Base-by-base conservation (phyloP, 2,888 invertebrate genomes). In the Tenodera sinensis region DNA sequence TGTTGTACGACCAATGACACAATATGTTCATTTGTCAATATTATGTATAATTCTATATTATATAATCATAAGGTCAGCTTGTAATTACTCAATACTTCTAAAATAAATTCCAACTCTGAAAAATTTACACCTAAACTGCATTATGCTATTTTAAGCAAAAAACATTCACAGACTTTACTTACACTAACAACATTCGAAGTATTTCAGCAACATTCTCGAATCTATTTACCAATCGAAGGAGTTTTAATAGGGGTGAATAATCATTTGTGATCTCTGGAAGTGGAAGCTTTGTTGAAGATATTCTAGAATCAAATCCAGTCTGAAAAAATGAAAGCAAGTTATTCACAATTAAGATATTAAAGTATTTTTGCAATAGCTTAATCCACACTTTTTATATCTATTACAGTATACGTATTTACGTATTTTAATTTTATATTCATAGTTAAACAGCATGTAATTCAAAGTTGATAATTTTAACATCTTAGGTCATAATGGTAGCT, bases 131-230 rank as follows among this genome's bases (percentile, higher is more conserved):
- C 34, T 12, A 42, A 12, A 42, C 1, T 2, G 1, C 12, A 42
- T 42, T 42, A 42, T 42, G 34, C 34, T 85, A 34, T 85, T 28
- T 42, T 15, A 27, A 30, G 12, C 7, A 27, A 34, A 15, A 85
- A 12, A 42, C 25, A 28, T 30, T 28, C 1, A 42, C 42, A 9
- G 12, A 28, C 20, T 47, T 7, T 85, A 89, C 89, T 88, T 89
- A 90, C 90, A 84, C 7, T n/a, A 90, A 83, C 88, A 90, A 88
- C 34, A 85, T 88, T 28, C 85, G 89, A n/a, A 90, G 27, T 83
- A 88, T 89, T 42, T 82, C 83, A n/a, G 88, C 25, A n/a, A 90
- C 34, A 83, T 89, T 90, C 25, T 83, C 27, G 25, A 90, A 83
- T 87, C 89, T 88, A 15, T 81, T 88, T 30, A 87, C 88, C 25